Conservation (phyloP, 2,797 vertebrate species). For the Capromys pilorides region DNA sequence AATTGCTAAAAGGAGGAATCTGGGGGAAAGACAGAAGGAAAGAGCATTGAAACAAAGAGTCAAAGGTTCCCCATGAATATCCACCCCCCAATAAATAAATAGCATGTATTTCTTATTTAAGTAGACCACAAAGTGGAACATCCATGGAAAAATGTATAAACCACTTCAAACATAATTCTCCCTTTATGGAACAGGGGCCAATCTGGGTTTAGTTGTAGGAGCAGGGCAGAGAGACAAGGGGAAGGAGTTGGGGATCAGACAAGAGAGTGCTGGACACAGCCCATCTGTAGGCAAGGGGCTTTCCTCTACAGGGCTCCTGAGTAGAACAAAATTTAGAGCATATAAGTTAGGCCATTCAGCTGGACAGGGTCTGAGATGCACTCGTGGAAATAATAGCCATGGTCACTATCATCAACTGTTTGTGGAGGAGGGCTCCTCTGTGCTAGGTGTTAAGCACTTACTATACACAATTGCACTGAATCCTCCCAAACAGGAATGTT, state of each 20-base stretch:
- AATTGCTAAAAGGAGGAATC: conserved; percentile 60
- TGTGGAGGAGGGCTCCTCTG: not conserved
- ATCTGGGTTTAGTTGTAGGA: conserved; percentile 46
- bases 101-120: conserved; percentile 69
- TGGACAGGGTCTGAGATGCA: not conserved
- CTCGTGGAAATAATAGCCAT: not conserved
- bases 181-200: conserved; percentile 53
- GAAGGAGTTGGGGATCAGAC: not conserved
- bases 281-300: accelerated
- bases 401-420: not conserved
- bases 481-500: not conserved
- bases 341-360: not conserved
- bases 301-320: not conserved
- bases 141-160: conserved; percentile 65
- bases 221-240: not conserved
- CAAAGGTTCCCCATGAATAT: conserved; percentile 61
- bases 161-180: conserved; percentile 36
- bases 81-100: conserved; percentile 65
- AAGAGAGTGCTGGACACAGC: not conserved
- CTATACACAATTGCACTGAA: not conserved
- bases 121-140: conserved; percentile 53
- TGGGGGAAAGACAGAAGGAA: conserved; percentile 65
- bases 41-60: not conserved
- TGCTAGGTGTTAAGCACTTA: not conserved
- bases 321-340: not conserved